These are phyloP conservation scores for Dysmachus trigonus DNA, from an alignment of 2,888 invertebrate species.

Conservation along the genomic window DNA sequence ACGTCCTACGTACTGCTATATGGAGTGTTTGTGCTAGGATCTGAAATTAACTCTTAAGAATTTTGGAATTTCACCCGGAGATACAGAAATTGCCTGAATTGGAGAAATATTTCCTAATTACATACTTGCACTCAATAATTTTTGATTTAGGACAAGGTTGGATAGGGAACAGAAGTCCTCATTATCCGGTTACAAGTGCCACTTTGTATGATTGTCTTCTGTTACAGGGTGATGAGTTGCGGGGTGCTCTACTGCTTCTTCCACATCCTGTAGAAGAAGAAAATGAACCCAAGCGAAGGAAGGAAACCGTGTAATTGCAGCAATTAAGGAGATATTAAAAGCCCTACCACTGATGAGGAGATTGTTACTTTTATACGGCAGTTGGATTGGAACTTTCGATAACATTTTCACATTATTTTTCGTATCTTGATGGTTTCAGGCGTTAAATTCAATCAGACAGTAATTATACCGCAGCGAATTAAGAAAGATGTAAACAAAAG, in stretches of 20 bases:
- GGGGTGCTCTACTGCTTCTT: not conserved
- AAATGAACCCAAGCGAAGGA: not conserved
- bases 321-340: not conserved
- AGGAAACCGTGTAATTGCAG: not conserved
- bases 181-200: not conserved
- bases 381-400: not conserved
- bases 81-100: not conserved
- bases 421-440: not conserved
- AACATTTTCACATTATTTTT: not conserved
- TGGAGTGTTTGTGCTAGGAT: not conserved
- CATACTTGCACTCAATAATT: not conserved
- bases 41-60: not conserved
- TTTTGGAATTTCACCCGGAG: not conserved
- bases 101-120: not conserved
- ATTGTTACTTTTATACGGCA: not conserved
- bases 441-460: not conserved
- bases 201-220: not conserved
- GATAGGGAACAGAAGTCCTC: not conserved
- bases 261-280: not conserved
- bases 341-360: not conserved
- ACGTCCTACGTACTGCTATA: not conserved
- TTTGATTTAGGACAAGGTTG: not conserved
- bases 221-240: not conserved
- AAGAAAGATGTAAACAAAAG: not conserved
- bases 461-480: not conserved